phyloP scores from a whole-genome alignment of 2,797 vertebrate species.

The Galagoides demidoff region DNA sequence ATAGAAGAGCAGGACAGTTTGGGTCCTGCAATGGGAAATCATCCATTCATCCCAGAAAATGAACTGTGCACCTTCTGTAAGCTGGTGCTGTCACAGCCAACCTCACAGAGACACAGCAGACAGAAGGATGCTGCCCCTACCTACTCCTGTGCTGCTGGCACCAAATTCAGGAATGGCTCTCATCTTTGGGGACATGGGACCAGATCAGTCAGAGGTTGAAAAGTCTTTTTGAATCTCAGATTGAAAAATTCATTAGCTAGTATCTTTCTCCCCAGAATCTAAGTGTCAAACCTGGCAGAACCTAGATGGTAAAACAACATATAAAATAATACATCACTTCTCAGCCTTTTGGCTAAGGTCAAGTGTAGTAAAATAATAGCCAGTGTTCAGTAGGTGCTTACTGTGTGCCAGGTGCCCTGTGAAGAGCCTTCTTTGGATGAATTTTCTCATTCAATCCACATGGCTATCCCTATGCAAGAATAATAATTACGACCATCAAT shows the following conservation, averaged over 20 bases:
- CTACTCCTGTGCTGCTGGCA: accelerated
- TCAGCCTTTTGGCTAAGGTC: no score
- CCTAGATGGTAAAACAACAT: no score
- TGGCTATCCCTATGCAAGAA: accelerated
- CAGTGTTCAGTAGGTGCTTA: accelerated
- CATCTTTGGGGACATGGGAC: not conserved
- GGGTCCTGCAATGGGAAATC: accelerated
- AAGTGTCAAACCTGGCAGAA: not conserved
- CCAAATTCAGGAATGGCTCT: accelerated
- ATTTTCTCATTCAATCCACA: no score
- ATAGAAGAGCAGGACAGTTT: not conserved
- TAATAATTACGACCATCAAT: accelerated
- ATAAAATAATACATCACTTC: no score
- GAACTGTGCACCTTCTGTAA: not conserved
- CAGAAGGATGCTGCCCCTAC: accelerated
- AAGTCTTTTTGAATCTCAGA: not conserved
- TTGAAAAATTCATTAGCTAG: accelerated
- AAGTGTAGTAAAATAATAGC: no score
- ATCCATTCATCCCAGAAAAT: accelerated
- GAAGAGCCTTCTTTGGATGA: accelerated
- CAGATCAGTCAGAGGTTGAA: no score
- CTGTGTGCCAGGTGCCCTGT: no score
- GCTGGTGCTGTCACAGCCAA: no score
- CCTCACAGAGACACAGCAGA: not conserved
- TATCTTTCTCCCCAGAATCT: no score